Evolutionary conservation across 2,113 vertebrate species (phyloP), one percentile per base, ranked within the genome.

Genomic region (Rafetus swinhoei): DNA sequence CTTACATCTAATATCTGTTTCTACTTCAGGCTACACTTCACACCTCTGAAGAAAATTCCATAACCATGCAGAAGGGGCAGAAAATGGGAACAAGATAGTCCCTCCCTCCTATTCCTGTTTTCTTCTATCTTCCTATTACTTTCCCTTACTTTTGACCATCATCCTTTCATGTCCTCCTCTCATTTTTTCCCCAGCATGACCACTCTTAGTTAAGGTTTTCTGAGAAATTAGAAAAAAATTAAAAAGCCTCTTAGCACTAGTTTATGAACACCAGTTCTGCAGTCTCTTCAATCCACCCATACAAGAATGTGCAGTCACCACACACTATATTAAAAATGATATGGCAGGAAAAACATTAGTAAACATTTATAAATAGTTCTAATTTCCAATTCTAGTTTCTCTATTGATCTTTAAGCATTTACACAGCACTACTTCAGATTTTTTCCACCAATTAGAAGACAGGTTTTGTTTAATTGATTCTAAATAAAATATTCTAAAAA

Each of bases 401-500:
- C 53, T 57, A 53, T 77, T 92, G 45, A 79, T 45, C 4, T 79
- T 13, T 91, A 93, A 54, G 18, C 29, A 13, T 84, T 87, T 93
- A 86, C 93, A 96, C 91, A 50, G 53, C 94, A 94, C 13, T 85
- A 89, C 85, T 86, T 60, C 74, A 92, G 6, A 50, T 77, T 45
- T 21, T 50, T 25, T 77, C 74, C 24, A 50, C 2, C 13, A 50
- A 25, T 50, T 50, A 50, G 6, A 35, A 72, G 50, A 86, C 80
- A 12, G 39, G 50, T 9, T 21, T 50, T 29, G 9, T 3, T 50
- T 45, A 45, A 45, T 52, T 27, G 27, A 50, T 74, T 93, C 96
- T 99, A 99, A 96, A 99, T 99, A 85, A 99, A 99, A 97, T 99
- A 99, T 39, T 99, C 99, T 74, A 99, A 96, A 94, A 99, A 99